phyloP scores from a whole-genome alignment of 2,113 vertebrate genomes.

The Spilogale gracilis region DNA sequence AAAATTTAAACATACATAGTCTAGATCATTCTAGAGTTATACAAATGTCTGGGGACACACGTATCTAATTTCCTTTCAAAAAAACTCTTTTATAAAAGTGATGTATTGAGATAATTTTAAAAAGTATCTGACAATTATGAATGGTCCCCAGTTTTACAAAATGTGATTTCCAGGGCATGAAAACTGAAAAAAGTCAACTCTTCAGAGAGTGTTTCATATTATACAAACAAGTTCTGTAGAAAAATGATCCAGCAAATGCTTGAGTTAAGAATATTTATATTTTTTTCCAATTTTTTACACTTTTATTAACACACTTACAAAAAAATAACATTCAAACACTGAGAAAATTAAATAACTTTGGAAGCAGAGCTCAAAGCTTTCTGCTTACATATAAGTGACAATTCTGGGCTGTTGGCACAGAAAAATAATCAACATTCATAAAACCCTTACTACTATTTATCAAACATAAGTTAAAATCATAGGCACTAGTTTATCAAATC shows the following conservation, averaged over 20 bases:
- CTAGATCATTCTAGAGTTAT: slow-evolving; percentile 73
- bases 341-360: slow-evolving; percentile 92
- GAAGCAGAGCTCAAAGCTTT: slow-evolving; percentile 89
- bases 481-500: slow-evolving; percentile 97
- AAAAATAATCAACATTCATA: slow-evolving; percentile 93
- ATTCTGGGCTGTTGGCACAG: slow-evolving; percentile 93
- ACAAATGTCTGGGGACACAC: slow-evolving; percentile 74
- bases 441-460: slow-evolving; percentile 90
- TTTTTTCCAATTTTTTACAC: slow-evolving; percentile 90
- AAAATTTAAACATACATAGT: slow-evolving; percentile 70
- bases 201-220: slow-evolving; percentile 71
- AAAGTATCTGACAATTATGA: slow-evolving; percentile 81
- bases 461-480: slow-evolving; percentile 95
- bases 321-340: slow-evolving; percentile 91
- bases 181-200: slow-evolving; percentile 80
- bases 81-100: slow-evolving; percentile 72
- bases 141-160: slow-evolving; percentile 83
- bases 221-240: slow-evolving; percentile 78
- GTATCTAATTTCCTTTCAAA: slow-evolving; percentile 46
- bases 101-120: slow-evolving; percentile 71
- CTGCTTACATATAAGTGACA: slow-evolving; percentile 93
- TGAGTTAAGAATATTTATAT: slow-evolving; percentile 92
- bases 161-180: slow-evolving; percentile 81
- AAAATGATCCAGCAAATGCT: slow-evolving; percentile 85
- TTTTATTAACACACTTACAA: slow-evolving; percentile 92